Base-by-base conservation (phyloP, 37 sponge, comb jelly and placozoan genomes). In the Hexactinellida sp. region DNA sequence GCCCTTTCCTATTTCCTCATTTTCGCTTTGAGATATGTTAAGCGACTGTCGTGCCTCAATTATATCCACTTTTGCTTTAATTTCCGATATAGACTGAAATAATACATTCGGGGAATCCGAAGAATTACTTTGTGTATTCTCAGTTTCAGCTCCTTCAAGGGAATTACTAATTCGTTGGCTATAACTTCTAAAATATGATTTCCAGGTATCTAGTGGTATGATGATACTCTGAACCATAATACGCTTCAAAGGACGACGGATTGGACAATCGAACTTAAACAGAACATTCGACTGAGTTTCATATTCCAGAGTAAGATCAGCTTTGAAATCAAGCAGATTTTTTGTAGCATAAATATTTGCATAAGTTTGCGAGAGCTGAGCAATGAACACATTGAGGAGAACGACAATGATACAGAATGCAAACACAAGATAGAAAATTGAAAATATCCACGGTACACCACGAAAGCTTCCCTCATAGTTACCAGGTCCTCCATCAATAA, bases 381-480 rank as follows among this genome's bases (percentile, higher is more conserved):
- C 76, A 28, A 63, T 63, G 34, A 63, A 63, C 3, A 63, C 76
- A 63, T 63, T 63, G 34, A 63, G 76, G 34, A 63, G 76, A 23
- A 63, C 30, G 19, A 63, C 76, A 63, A 63, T 63, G 25, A 63
- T 63, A 63, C 76, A 25, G 34, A 63, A 63, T 7, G 76, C 76
- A n/a, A 63, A 63, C 3, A 63, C 30, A n/a, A 63, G 76, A 63
- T 63, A 63, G 30, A 63, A n/a, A 63, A 28, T 23, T 5, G 76
- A 63, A 28, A 63, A 63, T 63, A 63, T 32, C 3, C 3, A 63
- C 25, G 76, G 30, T 23, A 63, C 76, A 32, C 13, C 76, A 63
- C 76, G 76, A 63, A 63, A n/a, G 13, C 32, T 32, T 63, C 76
- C 76, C 34, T 63, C 76, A 63, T 63, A 63, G 34, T 63, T 63